Evolutionary conservation across 2,797 vertebrate species (phyloP).

Genomic region (Chromis chromis): DNA sequence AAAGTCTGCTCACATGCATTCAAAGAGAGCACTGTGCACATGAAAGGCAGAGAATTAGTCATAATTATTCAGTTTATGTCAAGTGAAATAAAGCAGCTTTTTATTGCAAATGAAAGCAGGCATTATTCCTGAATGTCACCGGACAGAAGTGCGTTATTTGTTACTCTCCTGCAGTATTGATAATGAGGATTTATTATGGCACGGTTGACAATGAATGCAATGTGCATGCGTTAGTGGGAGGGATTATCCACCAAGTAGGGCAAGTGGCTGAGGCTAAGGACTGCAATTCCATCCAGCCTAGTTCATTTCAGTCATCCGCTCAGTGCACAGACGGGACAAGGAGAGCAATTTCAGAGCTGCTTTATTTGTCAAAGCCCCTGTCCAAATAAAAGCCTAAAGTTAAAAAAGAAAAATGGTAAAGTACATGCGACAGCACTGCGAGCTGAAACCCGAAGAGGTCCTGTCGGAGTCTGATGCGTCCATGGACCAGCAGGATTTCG

Average conservation of each 20-base stretch:
- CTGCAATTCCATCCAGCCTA: slow-evolving; percentile 86
- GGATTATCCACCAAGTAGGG: slow-evolving; percentile 87
- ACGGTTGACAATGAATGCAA: slow-evolving; percentile 81
- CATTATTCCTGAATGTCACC: slow-evolving; percentile 7
- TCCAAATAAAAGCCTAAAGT: slow-evolving; percentile 8
- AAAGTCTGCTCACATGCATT: slow-evolving; percentile 19
- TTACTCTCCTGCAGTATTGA: slow-evolving; percentile 67
- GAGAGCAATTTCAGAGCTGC: slow-evolving; percentile 54
- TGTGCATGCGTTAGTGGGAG: slow-evolving; percentile 85
- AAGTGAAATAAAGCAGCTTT: slow-evolving; percentile 15
- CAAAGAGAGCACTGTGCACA: slow-evolving; percentile 17
- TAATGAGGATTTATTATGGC: slow-evolving; percentile 80
- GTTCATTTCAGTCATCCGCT: slow-evolving; percentile 86
- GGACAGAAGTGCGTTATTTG: slow-evolving; percentile 36
- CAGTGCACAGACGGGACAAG: slow-evolving; percentile 71
- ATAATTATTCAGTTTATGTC: slow-evolving; percentile 12
- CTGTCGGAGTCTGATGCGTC: slow-evolving; percentile 81
- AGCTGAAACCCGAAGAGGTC: slow-evolving; percentile 83
- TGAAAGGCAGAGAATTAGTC: slow-evolving; percentile 5
- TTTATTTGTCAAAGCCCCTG: slow-evolving; percentile 51
- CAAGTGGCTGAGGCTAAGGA: slow-evolving; percentile 86
- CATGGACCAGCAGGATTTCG: slow-evolving; percentile 82
- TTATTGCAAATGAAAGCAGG: slow-evolving; percentile 20
- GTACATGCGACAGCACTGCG: slow-evolving; percentile 88
- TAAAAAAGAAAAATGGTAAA: slow-evolving; percentile 85